Conservation (phyloP, 2,113 vertebrate genomes). For the Proterorhinus semilunaris region DNA sequence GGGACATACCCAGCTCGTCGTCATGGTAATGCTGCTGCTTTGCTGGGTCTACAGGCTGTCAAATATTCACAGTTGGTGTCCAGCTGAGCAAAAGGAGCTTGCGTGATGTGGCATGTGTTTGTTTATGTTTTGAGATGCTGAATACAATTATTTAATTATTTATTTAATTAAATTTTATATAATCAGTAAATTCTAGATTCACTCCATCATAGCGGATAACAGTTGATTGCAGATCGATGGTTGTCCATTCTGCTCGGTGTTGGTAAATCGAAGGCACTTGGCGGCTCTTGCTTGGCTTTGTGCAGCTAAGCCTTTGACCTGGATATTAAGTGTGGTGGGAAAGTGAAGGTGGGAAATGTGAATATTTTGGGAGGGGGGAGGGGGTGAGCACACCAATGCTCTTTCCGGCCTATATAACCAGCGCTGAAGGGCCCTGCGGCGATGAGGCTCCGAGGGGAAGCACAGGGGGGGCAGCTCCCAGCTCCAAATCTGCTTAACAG, state of each 20-base stretch:
- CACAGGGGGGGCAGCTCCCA: slow-evolving; percentile 24
- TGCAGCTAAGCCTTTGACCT: slow-evolving; percentile 9
- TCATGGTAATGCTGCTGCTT: no score
- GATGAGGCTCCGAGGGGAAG: slow-evolving; percentile 24
- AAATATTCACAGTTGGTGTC: no score
- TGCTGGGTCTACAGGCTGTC: no score
- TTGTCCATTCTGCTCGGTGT: background rate
- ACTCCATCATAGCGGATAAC: no score
- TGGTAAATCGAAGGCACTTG: background rate
- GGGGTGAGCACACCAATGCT: slow-evolving; percentile 23
- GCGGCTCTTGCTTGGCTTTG: background rate
- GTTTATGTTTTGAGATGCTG: no score
- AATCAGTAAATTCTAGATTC: no score
- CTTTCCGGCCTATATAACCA: slow-evolving; percentile 13
- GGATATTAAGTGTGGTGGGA: slow-evolving; percentile 13
- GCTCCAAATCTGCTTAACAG: slow-evolving; percentile 19
- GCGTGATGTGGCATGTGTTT: no score
- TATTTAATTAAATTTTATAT: no score
- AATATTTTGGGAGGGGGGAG: slow-evolving; percentile 11
- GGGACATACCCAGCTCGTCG: no score
- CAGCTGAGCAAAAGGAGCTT: no score
- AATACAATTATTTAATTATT: no score
- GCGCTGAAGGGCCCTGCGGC: slow-evolving; percentile 32
- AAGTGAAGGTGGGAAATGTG: slow-evolving; percentile 8
- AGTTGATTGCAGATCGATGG: background rate